Evolutionary conservation across 2,888 invertebrate species (phyloP), one percentile per base, ranked within the genome.

Genomic region (Melangyna quadrimaculata): DNA sequence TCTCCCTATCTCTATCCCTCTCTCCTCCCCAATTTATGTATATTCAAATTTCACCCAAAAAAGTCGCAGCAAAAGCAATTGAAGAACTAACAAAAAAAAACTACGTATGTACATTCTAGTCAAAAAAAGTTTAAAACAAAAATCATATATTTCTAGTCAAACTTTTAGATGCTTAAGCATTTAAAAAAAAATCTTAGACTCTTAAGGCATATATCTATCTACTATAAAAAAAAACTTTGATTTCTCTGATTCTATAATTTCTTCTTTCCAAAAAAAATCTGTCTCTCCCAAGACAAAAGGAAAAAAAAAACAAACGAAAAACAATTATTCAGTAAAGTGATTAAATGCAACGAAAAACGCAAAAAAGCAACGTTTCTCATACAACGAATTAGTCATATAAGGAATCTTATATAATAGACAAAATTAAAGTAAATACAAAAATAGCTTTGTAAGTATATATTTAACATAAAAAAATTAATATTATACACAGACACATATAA

Each of bases 321-420:
- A 59, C 59, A 78, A 63, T 91, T 91, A 89, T 90, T 89, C 87
- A 89, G 91, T 88, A 90, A 89, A 90, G 89, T 90, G 90, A 89
- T 87, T 88, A 87, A 88, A 89, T 88, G 88, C 88, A 89, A 89
- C 88, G 88, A 88, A 88, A 78, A 88, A 89, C 88, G 88, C 89
- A 89, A 88, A 89, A 88, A 91, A 91, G 92, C 92, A 92, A 92
- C 90, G 92, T 92, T 92, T 92, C 92, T 90, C 90, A 92, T 89
- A 92, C 92, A 92, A 92, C 92, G 92, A 92, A 92, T 90, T 92
- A 92, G 91, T 89, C 88, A 73, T 91, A 91, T 91, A 91, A 91
- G 91, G 87, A 89, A 84, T 45, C 45, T 73, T 37, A 53, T 37
- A 53, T 51, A 84, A 67, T 87, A 82, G 80, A 61, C 70, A 77